phyloP scores from a whole-genome alignment of 2,888 invertebrate species.

The Diadegma fenestrale region DNA sequence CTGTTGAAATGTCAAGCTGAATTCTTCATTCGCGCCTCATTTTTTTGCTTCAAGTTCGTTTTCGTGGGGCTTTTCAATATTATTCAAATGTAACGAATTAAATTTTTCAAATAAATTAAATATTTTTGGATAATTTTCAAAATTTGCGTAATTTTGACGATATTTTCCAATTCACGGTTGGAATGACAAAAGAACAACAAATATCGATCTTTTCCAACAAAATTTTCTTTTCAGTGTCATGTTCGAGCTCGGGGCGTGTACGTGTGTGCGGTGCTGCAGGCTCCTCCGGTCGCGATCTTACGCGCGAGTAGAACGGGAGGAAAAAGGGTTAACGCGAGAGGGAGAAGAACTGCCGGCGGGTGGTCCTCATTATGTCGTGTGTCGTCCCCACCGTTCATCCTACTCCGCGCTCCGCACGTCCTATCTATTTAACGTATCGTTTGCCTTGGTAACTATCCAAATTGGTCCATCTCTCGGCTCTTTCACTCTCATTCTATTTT shows the following conservation, averaged over 20 bases:
- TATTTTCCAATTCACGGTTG: too few species aligned
- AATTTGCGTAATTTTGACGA: too few species aligned
- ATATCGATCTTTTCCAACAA: too few species aligned
- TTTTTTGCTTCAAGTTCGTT: too few species aligned
- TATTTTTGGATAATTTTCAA: too few species aligned
- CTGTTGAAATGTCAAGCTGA: constrained; percentile 14
- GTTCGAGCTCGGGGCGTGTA: constrained; percentile 58
- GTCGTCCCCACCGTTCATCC: constrained; percentile 77
- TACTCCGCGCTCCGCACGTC: constrained; percentile 75
- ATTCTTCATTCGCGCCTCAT: constrained; percentile 18
- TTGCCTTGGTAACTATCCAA: constrained; percentile 85
- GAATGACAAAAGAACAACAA: too few species aligned
- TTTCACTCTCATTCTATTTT: constrained; percentile 28
- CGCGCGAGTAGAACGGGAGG: constrained; percentile 36
- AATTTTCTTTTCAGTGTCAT: too few species aligned
- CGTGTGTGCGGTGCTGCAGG: constrained; percentile 40
- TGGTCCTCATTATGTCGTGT: constrained; percentile 84
- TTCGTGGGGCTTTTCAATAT: background rate
- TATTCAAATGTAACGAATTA: constrained; percentile 37
- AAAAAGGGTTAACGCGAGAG: constrained; percentile 24
- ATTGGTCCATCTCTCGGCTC: constrained; percentile 81
- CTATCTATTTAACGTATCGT: constrained; percentile 85
- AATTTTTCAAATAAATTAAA: too few species aligned
- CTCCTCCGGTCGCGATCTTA: constrained; percentile 59
- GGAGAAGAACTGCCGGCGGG: constrained; percentile 79